Conservation (phyloP, 92 coral and sea anemone species). For the Isaurus tuberculatus region DNA sequence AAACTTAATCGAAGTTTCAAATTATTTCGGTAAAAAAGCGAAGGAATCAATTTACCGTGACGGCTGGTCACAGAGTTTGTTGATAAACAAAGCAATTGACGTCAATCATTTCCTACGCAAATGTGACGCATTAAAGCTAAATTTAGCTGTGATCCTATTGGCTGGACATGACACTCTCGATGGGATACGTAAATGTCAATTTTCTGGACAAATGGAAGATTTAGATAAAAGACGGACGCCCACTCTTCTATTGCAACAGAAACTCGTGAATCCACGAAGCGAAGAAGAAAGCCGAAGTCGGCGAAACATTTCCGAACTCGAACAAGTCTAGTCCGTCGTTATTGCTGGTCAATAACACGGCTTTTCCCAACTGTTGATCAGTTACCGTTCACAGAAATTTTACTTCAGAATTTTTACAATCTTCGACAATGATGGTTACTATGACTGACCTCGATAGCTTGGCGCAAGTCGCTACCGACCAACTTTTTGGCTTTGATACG, state of each 20-base stretch:
- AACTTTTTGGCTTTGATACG: slow-evolving; percentile 97
- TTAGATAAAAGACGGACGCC: slow-evolving; percentile 89
- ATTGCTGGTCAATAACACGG: slow-evolving; percentile 99
- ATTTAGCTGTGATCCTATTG: slow-evolving; percentile 72
- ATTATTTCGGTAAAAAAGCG: slow-evolving; percentile 7
- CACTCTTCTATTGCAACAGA: slow-evolving; percentile 84
- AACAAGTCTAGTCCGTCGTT: slow-evolving; percentile 84
- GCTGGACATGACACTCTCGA: slow-evolving; percentile 50
- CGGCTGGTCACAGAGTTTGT: slow-evolving; percentile 75
- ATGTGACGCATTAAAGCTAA: slow-evolving; percentile 52
- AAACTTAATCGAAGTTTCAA: slow-evolving; percentile 7
- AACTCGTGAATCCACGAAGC: slow-evolving; percentile 93
- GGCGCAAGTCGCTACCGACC: slow-evolving; percentile 99
- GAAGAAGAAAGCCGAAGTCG: slow-evolving; percentile 74
- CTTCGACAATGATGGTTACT: slow-evolving; percentile 81
- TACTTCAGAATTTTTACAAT: slow-evolving; percentile 44
- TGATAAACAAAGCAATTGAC: slow-evolving; percentile 74
- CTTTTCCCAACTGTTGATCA: slow-evolving; percentile 98
- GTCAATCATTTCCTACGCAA: slow-evolving; percentile 39
- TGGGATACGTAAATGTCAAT: slow-evolving; percentile 55
- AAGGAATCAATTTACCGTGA: slow-evolving; percentile 40
- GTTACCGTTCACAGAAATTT: slow-evolving; percentile 75
- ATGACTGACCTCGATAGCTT: slow-evolving; percentile 95
- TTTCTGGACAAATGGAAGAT: slow-evolving; percentile 52
- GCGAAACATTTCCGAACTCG: slow-evolving; percentile 43